phyloP scores from a whole-genome alignment of 2,113 vertebrate genomes.

The Eleginops maclovinus region DNA sequence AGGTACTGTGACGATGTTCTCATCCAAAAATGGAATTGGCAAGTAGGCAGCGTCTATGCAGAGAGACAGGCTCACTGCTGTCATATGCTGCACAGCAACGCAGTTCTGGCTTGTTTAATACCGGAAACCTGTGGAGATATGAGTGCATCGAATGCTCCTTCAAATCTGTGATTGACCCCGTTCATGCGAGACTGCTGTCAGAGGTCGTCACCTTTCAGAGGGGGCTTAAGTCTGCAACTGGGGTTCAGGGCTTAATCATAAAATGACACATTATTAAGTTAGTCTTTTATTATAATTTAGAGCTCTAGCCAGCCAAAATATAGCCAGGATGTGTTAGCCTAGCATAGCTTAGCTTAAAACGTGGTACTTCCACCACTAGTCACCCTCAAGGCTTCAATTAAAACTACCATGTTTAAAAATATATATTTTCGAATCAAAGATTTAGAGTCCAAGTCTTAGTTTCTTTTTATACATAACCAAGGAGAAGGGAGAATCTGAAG shows the following conservation, averaged over 20 bases:
- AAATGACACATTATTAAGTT: not conserved
- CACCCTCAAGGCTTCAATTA: too few species aligned
- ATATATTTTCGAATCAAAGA: not conserved
- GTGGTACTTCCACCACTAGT: not conserved
- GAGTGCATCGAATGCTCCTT: not conserved
- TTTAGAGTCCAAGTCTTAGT: not conserved
- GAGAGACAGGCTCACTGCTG: constrained; percentile 2
- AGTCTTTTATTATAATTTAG: not conserved
- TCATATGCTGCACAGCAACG: not conserved
- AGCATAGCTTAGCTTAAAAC: not conserved
- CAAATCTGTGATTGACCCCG: constrained; percentile 42
- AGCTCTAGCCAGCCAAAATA: not conserved
- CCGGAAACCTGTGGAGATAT: not conserved
- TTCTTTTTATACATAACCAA: not conserved
- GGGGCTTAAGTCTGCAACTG: constrained; percentile 10
- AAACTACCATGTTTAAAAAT: not conserved
- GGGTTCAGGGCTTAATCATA: not conserved
- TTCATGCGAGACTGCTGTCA: constrained; percentile 25
- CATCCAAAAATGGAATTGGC: not conserved
- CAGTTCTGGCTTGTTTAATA: constrained; percentile 16
- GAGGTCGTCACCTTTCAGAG: constrained; percentile 32
- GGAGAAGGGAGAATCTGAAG: not conserved
- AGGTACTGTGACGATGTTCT: not conserved
- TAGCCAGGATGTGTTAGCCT: not conserved
- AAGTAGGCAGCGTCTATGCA: not conserved